These are phyloP conservation scores for Erebia aethiops DNA, from an alignment of 2,888 invertebrate genomes.

Conservation along the genomic window DNA sequence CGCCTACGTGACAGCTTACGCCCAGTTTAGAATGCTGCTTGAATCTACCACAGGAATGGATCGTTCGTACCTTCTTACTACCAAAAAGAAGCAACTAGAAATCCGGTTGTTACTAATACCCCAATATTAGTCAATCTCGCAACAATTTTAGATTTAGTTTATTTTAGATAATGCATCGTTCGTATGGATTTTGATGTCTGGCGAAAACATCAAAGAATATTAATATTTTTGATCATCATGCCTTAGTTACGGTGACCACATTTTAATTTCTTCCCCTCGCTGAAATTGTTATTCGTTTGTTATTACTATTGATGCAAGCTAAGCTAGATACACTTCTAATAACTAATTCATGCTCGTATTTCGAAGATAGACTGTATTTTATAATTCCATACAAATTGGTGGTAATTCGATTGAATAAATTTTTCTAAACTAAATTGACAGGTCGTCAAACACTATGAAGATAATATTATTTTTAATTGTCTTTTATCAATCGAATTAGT, in stretches of 20 bases:
- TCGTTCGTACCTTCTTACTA: too few relatives aligned
- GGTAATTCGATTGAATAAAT: too few relatives aligned
- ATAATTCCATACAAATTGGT: conserved; percentile 4
- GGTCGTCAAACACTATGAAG: too few relatives aligned
- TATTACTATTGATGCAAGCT: conserved; percentile 55
- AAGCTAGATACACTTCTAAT: conserved; percentile 52
- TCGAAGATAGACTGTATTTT: not conserved
- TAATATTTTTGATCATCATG: conserved; percentile 58
- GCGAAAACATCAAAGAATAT: conserved; percentile 13
- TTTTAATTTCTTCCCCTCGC: conserved; percentile 35
- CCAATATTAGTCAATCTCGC: not conserved
- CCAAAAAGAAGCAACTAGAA: not conserved
- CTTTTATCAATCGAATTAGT: too few relatives aligned
- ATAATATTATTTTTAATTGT: too few relatives aligned
- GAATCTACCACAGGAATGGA: not conserved
- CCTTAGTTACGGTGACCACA: conserved; percentile 62
- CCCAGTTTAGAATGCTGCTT: not conserved
- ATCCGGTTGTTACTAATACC: not conserved
- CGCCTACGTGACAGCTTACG: not conserved
- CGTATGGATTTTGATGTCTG: conserved; percentile 3
- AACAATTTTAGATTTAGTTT: not conserved
- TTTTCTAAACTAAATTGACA: too few relatives aligned
- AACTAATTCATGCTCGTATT: conserved; percentile 53
- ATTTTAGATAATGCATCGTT: not conserved
- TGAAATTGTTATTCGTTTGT: conserved; percentile 49